Evolutionary conservation across 1,140 invertebrate genomes (phyloP), one percentile per base, ranked within the genome.

Genomic region (Platyura marginata): DNA sequence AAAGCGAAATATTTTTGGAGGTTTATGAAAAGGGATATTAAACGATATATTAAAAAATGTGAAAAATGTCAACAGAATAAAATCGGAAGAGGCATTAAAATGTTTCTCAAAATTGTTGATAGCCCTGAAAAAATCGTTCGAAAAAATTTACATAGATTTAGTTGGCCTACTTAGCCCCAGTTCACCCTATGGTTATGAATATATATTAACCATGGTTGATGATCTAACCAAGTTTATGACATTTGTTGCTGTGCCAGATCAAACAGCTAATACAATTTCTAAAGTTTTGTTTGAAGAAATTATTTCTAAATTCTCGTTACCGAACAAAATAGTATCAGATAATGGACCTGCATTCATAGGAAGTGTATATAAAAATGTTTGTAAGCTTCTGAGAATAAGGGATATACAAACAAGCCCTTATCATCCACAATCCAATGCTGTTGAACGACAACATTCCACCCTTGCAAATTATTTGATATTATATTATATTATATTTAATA

Each of bases 71-170:
- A 51, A 42, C 42, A 22, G 32, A 49, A 45, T 22, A 52, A 52
- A 42, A 46, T 36, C 40, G 5, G 21, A 13, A 43, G 46, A 22
- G 42, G 38, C 4, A 46, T n/a, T 18, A 52, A 48, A 44, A n/a
- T 16, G n/a, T 45, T 45, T 13, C 47, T 48, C 44, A 35, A 55
- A 48, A 52, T 52, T 9, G 50, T 47, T 15, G 43, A 48, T 13
- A 53, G n/a, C 44, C 13, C 43, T 42, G 13, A 21, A 44, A 19
- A 45, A 33, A 45, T 44, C 48, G 11, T 51, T 49, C 21, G 39
- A 51, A 47, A 47, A 43, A 38, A 3, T 52, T 34, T 43, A 44
- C 29, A 23, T 51, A 10, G 51, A 53, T 34, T 46, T 51, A 16
- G 50, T 54, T 13, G 52, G 52, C 18, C 48, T 49, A n/a, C 41